Conservation (phyloP, 1,140 invertebrate species). For the Drosophila pectinifera region DNA sequence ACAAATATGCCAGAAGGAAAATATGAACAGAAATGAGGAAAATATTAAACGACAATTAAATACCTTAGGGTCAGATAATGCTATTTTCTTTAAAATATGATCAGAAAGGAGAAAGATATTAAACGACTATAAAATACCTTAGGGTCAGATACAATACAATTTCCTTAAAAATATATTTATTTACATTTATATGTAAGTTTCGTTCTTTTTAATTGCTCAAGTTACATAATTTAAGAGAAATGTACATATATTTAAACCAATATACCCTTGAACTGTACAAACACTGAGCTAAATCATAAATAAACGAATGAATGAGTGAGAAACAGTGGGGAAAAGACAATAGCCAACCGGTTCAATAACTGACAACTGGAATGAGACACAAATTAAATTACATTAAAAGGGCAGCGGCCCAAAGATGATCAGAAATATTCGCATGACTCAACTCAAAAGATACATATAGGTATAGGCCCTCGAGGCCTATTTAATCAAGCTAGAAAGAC, state of each 20-base stretch:
- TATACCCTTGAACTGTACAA: conserved; percentile 8
- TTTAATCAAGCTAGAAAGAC: conserved; percentile 24
- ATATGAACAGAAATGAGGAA: not conserved
- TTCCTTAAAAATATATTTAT: too few species aligned
- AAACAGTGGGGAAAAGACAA: conserved; percentile 28
- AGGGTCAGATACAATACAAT: not conserved
- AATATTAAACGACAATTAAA: not conserved
- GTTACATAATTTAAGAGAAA: not conserved
- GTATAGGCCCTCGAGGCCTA: conserved; percentile 37
- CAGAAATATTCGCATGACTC: conserved; percentile 46
- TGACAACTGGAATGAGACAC: conserved; percentile 56
- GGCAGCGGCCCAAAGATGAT: conserved; percentile 64
- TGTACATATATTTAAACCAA: not conserved
- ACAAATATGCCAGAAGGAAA: conserved; percentile 43
- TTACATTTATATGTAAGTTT: too few species aligned
- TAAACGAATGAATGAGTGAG: conserved; percentile 17
- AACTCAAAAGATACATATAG: conserved; percentile 8
- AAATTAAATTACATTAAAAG: conserved; percentile 77
- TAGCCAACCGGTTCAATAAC: conserved; percentile 71
- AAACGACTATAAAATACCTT: not conserved
- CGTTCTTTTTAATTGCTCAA: not conserved
- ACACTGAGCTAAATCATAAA: conserved; percentile 26
- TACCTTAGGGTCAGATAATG: not conserved
- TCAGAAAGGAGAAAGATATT: not conserved
- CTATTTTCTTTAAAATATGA: not conserved